Base-by-base conservation (phyloP, 2,113 vertebrate genomes). In the Mesoclemmys tuberculata region DNA sequence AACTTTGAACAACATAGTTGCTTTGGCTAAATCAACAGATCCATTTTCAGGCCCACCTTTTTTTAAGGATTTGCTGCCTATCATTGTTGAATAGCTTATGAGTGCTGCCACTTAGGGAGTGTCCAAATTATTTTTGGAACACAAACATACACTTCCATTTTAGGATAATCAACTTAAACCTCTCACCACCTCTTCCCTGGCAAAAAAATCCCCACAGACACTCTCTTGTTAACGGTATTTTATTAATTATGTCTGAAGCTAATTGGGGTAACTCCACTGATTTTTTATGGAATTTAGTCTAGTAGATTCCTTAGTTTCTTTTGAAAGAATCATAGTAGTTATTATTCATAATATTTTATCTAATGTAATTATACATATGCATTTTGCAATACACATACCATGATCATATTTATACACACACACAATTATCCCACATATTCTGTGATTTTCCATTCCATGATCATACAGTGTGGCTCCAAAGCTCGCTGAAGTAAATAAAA, bases 1-100 rank as follows among this genome's bases (percentile, higher is more conserved):
- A 0, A 38, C 74, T 55, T 82, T 89, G 24, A 79, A 68, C 27
- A 80, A 9, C 1, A 0, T 0, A n/a, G n/a, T 87, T 14, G n/a
- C 68, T 27, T 18, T 1, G 3, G 14, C 22, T 48, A 13, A 31
- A 31, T 14, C 9, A 44, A 14, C 11, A 6, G 29, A 18, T 27
- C 74, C 64, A 16, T 26, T 74, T 79, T 58, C 51, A 38, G n/a
- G 10, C 49, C n/a, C 29, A 2, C 2, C 5, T 8, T 68, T 56
- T 56, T 48, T 85, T 6, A 24, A 21, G 56, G 35, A 51, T 86
- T 82, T 85, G 82, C 81, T 84, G 18, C 0, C 16, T 84, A 18
- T 78, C 16, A 4, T 24, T 56, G 2, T 7, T 74, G 44, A 38
- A 35, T 10, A 85, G 6, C 46, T 29, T 80, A 22, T 35, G 35